phyloP scores from a whole-genome alignment of 2,113 vertebrate species.

The Asarcornis scutulata region DNA sequence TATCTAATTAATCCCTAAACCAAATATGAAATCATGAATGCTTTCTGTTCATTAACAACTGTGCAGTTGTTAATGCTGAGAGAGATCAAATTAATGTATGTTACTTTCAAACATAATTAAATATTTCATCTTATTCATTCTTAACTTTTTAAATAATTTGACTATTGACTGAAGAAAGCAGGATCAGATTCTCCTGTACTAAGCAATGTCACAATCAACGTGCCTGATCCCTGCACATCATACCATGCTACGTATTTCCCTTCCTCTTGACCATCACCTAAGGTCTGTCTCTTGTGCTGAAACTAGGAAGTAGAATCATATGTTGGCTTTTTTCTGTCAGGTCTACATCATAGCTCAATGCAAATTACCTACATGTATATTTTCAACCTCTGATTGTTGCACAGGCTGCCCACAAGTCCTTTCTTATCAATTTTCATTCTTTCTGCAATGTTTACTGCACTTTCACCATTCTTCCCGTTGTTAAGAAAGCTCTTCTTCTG shows the following conservation, averaged over 20 bases:
- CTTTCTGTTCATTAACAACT: neutral
- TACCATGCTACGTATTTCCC: fast-evolving
- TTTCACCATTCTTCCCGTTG: neutral
- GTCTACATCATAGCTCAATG: neutral
- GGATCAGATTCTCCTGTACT: neutral
- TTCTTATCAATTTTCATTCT: neutral
- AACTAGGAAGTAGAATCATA: neutral
- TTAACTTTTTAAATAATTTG: neutral
- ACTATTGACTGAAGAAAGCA: neutral
- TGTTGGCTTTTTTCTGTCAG: neutral
- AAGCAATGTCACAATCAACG: neutral
- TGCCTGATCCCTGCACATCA: neutral
- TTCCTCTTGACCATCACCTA: neutral
- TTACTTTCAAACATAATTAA: neutral
- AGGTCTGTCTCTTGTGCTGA: neutral
- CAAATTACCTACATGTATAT: neutral
- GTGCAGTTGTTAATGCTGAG: neutral
- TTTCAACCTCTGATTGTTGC: neutral
- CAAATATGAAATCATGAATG: neutral
- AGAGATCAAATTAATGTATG: neutral
- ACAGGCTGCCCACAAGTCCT: neutral
- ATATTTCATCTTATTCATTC: neutral
- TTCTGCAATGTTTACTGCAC: neutral
- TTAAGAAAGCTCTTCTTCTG: neutral
- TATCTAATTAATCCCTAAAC: neutral